Percentiles rank a stretch among this genome's conserved stretches.
Conservation (phyloP, 2,113 vertebrate species). For the Stegastes partitus region DNA sequence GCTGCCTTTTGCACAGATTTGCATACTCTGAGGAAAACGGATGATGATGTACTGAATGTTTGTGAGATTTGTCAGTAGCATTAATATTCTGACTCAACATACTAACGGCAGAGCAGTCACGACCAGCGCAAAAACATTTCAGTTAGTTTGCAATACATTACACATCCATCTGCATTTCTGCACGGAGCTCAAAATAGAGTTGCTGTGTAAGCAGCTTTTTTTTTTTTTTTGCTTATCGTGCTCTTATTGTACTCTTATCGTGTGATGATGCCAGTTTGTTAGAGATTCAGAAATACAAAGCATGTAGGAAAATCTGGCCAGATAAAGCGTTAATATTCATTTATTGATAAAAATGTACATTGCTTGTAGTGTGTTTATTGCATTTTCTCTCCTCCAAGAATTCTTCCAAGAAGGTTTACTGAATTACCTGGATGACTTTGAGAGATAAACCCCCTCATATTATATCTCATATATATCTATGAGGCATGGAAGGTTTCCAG, state of each 20-base stretch:
- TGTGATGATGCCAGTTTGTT: conserved; percentile 51
- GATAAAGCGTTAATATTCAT: conserved; percentile 2
- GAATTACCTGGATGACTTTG: background rate
- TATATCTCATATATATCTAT: too few relatives aligned
- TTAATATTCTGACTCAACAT: conserved; percentile 51
- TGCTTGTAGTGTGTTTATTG: background rate
- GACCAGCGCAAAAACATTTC: conserved; percentile 45
- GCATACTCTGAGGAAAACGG: conserved; percentile 13
- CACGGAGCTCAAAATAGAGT: conserved; percentile 66
- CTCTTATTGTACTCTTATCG: too few relatives aligned
- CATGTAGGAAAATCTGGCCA: conserved; percentile 25
- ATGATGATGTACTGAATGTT: conserved; percentile 29
- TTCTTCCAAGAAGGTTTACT: background rate
- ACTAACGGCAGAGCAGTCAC: conserved; percentile 27
- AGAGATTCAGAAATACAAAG: conserved; percentile 47
- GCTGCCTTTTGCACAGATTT: background rate
- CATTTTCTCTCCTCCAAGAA: background rate
- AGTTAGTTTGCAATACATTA: conserved; percentile 58
- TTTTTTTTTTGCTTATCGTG: conserved; percentile 54
- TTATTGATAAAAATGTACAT: conserved; percentile 1
- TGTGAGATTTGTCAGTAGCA: conserved; percentile 8
- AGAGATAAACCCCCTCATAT: background rate
- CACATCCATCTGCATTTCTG: conserved; percentile 56
- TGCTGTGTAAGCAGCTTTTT: conserved; percentile 65
- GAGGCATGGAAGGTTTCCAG: background rate